phyloP scores from a whole-genome alignment of 2,113 vertebrate genomes.

The Spermophilus dauricus region DNA sequence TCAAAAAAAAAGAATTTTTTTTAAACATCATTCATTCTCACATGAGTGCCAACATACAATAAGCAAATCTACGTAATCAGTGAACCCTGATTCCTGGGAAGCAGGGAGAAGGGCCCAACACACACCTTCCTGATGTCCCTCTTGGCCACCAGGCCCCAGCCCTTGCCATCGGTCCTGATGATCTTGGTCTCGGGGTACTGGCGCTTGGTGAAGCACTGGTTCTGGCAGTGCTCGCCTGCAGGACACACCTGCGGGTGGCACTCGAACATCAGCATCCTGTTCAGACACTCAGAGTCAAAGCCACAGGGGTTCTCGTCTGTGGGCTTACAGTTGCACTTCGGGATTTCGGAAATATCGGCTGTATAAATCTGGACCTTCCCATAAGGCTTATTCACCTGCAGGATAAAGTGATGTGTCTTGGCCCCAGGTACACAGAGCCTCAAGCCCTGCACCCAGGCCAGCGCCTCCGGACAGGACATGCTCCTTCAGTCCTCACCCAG shows the following conservation, averaged over 20 bases:
- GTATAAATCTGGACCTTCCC: constrained; percentile 97
- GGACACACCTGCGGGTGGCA: constrained; percentile 98
- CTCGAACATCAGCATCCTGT: constrained; percentile 99
- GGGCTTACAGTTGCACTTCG: constrained; percentile 98
- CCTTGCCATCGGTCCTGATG: constrained; percentile 96
- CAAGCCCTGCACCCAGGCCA: neutral
- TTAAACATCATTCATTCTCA: neutral
- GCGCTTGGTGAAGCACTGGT: constrained; percentile 98
- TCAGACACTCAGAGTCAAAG: constrained; percentile 97
- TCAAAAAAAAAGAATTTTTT: too few relatives aligned
- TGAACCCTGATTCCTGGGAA: neutral
- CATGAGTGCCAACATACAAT: neutral
- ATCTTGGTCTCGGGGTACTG: constrained; percentile 98
- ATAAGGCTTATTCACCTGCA: constrained; percentile 96
- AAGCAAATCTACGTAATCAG: too few relatives aligned
- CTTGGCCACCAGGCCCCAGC: constrained; percentile 96
- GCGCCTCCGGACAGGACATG: too few relatives aligned
- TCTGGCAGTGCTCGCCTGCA: constrained; percentile 94
- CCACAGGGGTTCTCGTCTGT: constrained; percentile 96
- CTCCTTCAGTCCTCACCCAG: too few relatives aligned
- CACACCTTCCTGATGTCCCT: constrained; percentile 97
- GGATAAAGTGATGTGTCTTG: neutral
- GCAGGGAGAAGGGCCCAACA: neutral
- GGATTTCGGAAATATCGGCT: constrained; percentile 97
- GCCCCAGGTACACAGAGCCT: neutral